phyloP scores from a whole-genome alignment of 2,113 vertebrate genomes.

The Anarhynchus alexandrinus region DNA sequence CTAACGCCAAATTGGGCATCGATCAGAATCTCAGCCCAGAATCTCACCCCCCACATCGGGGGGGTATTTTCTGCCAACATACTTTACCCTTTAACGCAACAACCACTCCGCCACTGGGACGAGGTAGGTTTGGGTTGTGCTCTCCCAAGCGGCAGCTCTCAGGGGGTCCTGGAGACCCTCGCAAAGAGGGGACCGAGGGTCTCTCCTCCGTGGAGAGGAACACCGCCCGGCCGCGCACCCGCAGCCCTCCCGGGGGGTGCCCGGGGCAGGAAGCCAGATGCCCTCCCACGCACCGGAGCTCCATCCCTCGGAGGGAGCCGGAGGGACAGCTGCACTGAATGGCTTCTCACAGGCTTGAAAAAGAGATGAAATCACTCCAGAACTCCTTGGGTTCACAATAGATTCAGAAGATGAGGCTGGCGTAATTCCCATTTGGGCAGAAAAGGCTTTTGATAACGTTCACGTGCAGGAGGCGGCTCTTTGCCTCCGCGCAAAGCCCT shows the following conservation, averaged over 20 bases:
- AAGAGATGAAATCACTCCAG: not conserved
- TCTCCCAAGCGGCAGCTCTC: rapidly evolving
- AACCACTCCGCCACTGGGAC: too few species aligned
- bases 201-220: too few species aligned
- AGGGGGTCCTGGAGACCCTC: not conserved
- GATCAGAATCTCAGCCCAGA: too few species aligned
- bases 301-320: not conserved
- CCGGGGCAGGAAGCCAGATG: not conserved
- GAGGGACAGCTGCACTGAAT: not conserved
- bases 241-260: not conserved
- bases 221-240: too few species aligned
- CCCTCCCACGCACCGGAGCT: not conserved
- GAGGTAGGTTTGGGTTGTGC: not conserved
- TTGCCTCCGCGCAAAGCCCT: not conserved
- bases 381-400: not conserved
- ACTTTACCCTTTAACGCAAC: too few species aligned
- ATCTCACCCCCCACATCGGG: too few species aligned
- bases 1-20: too few species aligned
- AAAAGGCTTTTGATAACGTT: not conserved
- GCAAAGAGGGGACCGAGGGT: not conserved
- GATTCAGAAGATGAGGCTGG: not conserved
- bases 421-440: not conserved
- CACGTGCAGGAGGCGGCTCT: not conserved
- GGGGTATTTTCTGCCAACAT: too few species aligned
- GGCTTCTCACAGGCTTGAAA: not conserved